These are phyloP conservation scores for Thaleichthys pacificus DNA, from an alignment of 2,797 vertebrate species.

Conservation along the genomic window DNA sequence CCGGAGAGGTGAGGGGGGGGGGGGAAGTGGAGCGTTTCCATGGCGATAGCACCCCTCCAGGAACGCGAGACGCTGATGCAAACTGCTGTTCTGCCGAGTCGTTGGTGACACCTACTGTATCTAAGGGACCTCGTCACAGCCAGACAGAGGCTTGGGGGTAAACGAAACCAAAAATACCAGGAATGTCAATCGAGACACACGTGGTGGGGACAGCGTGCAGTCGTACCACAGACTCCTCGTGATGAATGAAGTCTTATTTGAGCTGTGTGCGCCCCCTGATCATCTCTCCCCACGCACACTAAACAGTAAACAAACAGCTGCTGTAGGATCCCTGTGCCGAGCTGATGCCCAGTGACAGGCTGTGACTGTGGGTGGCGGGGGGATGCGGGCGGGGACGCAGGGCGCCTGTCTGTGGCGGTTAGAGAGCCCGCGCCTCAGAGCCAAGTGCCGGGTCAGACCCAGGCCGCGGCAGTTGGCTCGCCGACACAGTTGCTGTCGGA, in stretches of 20 bases:
- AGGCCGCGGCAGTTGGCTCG: slow-evolving; percentile 53
- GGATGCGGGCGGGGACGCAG: slow-evolving; percentile 48
- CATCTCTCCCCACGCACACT: slow-evolving; percentile 21
- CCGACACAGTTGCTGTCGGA: slow-evolving; percentile 61
- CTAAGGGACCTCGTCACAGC: slow-evolving; percentile 22
- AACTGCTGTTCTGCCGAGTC: slow-evolving; percentile 23
- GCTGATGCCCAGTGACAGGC: slow-evolving; percentile 72
- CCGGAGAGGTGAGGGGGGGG: slow-evolving; percentile 15
- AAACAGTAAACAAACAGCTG: slow-evolving; percentile 53
- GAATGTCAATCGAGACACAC: slow-evolving; percentile 21
- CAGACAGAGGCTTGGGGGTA: slow-evolving; percentile 15
- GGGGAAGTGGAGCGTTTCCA: slow-evolving; percentile 46
- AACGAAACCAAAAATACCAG: slow-evolving; percentile 18
- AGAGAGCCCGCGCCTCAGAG: slow-evolving; percentile 65
- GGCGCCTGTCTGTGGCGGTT: slow-evolving; percentile 68
- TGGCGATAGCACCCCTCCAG: slow-evolving; percentile 24
- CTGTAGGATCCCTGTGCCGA: slow-evolving; percentile 28
- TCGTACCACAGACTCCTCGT: slow-evolving; percentile 14
- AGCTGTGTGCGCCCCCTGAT: slow-evolving; percentile 4
- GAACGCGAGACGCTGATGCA: slow-evolving; percentile 32
- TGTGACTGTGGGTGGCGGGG: slow-evolving; percentile 61
- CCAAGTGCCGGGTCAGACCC: slow-evolving; percentile 61
- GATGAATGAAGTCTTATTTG: slow-evolving; percentile 29
- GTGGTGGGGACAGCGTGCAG: not conserved
- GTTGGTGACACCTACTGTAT: slow-evolving; percentile 29